Evolutionary conservation across 30 jellyfish, hydroid and myxozoan genomes (phyloP).

Genomic region (Pseudorhiza aurosa): DNA sequence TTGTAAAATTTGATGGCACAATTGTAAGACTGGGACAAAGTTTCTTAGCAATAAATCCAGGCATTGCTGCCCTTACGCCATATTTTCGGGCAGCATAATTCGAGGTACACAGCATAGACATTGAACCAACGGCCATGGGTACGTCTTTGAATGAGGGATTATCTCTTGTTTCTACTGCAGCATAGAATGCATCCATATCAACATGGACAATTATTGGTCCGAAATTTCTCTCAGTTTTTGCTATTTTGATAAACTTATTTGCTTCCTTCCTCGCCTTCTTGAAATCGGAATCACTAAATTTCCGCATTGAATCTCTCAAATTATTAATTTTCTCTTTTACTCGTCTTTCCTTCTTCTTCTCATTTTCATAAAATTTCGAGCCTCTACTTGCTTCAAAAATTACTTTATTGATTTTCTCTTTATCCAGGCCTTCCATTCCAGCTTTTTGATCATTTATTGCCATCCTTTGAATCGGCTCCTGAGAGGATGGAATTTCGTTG

Average conservation of each 20-base stretch:
- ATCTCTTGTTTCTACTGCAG: constrained; percentile 98
- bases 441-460: constrained; percentile 92
- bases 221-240: constrained; percentile 63
- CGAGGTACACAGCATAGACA: constrained; percentile 84
- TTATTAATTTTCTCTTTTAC: constrained; percentile 50
- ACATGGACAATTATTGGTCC: constrained; percentile 82
- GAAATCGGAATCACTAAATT: constrained; percentile 51
- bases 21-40: constrained; percentile 88
- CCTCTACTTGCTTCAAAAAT: constrained; percentile 97
- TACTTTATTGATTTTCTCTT: constrained; percentile 79
- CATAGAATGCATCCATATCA: constrained; percentile 99
- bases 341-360: constrained; percentile 78
- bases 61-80: constrained; percentile 99
- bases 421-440: constrained; percentile 93
- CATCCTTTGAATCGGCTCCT: constrained; percentile 70
- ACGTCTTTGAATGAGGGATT: constrained; percentile 70
- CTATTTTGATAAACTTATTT: constrained; percentile 22
- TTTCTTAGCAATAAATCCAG: constrained; percentile 97
- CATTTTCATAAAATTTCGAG: constrained; percentile 90
- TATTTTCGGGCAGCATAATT: constrained; percentile 89
- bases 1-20: constrained; percentile 81
- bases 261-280: constrained; percentile 67
- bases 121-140: constrained; percentile 99
- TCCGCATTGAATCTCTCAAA: constrained; percentile 37
- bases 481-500: not conserved